Conservation (phyloP, 2,888 invertebrate species). For the Platycnemis pennipes region DNA sequence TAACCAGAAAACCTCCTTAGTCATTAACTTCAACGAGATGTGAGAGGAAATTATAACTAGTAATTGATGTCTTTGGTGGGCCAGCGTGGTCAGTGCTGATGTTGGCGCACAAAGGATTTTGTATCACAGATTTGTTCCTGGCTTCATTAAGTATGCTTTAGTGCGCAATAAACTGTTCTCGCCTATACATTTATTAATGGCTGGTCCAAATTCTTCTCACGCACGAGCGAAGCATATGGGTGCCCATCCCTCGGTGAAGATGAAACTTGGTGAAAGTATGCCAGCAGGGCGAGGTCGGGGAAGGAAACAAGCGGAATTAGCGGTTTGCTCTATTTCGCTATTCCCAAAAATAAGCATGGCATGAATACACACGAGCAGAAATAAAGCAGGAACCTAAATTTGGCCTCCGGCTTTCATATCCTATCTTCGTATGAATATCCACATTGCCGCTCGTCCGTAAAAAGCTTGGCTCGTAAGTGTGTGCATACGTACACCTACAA, state of each 20-base stretch:
- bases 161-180: neutral
- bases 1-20: too few relatives aligned
- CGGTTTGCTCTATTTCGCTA: conserved; percentile 43
- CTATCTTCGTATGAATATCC: neutral
- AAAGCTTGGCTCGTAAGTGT: too few relatives aligned
- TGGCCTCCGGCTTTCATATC: neutral
- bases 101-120: neutral
- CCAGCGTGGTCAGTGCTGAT: neutral
- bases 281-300: conserved; percentile 23
- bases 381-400: conserved; percentile 49
- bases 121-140: neutral
- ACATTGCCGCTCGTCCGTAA: neutral
- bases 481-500: too few relatives aligned
- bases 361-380: conserved; percentile 14
- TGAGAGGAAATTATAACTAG: neutral
- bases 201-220: neutral
- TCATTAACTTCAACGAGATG: neutral
- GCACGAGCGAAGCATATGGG: neutral
- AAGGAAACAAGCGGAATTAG: conserved; percentile 23
- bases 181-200: neutral
- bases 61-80: neutral
- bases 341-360: conserved; percentile 32
- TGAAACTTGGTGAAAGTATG: neutral
- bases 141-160: neutral
- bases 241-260: neutral